Evolutionary conservation across 1,140 invertebrate genomes (phyloP).

Genomic region (Laodelphax striatellus): DNA sequence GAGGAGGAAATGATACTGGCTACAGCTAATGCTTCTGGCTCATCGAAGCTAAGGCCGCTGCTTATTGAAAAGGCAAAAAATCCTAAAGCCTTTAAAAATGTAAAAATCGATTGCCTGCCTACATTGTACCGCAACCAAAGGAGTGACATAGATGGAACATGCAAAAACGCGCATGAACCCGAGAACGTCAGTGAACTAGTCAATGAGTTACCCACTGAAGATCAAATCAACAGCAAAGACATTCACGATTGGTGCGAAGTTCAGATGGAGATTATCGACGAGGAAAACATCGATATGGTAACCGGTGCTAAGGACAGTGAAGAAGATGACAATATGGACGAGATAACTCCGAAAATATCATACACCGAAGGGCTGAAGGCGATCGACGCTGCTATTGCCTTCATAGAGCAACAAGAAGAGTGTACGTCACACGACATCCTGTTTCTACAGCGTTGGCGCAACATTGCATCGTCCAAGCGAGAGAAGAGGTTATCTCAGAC

Average conservation of each 20-base stretch:
- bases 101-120: neutral
- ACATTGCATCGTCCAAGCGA: neutral
- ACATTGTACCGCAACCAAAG: neutral
- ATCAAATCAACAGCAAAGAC: neutral
- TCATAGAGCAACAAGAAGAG: neutral
- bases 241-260: too few species aligned
- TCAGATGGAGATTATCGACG: too few species aligned
- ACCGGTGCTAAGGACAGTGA: too few species aligned
- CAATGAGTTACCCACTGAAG: neutral
- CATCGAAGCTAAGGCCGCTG: slow-evolving; percentile 24
- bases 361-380: neutral
- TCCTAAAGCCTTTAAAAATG: slow-evolving; percentile 13
- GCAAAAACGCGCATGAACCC: neutral
- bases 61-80: slow-evolving; percentile 26
- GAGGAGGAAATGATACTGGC: slow-evolving; percentile 3
- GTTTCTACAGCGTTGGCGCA: neutral
- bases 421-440: neutral
- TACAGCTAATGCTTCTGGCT: slow-evolving; percentile 24
- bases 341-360: too few species aligned
- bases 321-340: too few species aligned
- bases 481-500: too few species aligned
- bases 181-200: neutral
- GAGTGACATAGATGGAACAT: neutral
- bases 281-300: too few species aligned
- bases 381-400: neutral